Percentiles rank a stretch among this genome's conserved stretches.
These are phyloP conservation scores for Clytia hemisphaerica DNA, from an alignment of 30 jellyfish, hydroid and myxozoan genomes.

Conservation along the genomic window DNA sequence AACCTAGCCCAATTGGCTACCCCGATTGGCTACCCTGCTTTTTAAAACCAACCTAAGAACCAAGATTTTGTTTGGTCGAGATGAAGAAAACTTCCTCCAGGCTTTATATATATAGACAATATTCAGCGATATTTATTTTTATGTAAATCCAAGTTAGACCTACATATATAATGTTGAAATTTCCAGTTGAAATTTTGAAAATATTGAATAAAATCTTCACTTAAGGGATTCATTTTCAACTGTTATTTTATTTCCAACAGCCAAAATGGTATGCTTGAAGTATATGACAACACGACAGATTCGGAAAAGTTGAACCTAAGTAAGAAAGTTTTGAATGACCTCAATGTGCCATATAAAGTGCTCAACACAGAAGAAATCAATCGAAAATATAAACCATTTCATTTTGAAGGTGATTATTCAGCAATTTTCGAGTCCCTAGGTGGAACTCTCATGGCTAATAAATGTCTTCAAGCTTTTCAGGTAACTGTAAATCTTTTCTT, in stretches of 20 bases:
- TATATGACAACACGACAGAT: slow-evolving; percentile 30
- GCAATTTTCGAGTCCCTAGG: slow-evolving; percentile 59
- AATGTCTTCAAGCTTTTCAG: slow-evolving; percentile 51
- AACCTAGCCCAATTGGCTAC: too few relatives aligned
- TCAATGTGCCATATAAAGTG: slow-evolving; percentile 7
- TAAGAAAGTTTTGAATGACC: background rate
- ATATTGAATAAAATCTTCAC: too few relatives aligned
- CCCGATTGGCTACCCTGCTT: too few relatives aligned
- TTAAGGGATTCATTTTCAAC: too few relatives aligned
- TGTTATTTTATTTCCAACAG: background rate
- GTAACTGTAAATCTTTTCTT: slow-evolving; percentile 2
- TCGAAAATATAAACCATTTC: slow-evolving; percentile 40
- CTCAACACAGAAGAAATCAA: slow-evolving; percentile 2
- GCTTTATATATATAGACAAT: too few relatives aligned
- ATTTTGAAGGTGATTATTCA: slow-evolving; percentile 5
- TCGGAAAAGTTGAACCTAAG: background rate
- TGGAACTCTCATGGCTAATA: slow-evolving; percentile 53
- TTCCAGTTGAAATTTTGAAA: too few relatives aligned
- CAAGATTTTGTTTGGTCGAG: too few relatives aligned
- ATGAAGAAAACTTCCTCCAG: too few relatives aligned
- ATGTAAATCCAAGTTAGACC: too few relatives aligned
- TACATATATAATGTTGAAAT: too few relatives aligned
- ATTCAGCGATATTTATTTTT: too few relatives aligned
- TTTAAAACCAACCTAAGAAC: too few relatives aligned
- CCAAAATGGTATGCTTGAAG: slow-evolving; percentile 30